Evolutionary conservation across 2,888 invertebrate species (phyloP).

Genomic region (Lapara coniferarum): DNA sequence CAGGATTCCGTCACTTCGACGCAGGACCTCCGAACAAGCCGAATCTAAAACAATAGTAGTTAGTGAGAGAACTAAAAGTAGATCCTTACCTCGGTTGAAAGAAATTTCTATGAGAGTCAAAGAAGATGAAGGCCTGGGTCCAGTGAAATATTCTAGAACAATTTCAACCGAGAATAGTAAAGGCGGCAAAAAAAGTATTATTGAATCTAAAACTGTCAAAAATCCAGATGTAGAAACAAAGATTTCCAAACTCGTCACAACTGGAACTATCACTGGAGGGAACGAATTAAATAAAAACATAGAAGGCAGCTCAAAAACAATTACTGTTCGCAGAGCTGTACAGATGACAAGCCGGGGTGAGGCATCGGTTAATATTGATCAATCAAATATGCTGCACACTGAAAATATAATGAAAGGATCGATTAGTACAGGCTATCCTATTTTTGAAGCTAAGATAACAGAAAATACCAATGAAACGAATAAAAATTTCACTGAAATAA

Average conservation of each 20-base stretch:
- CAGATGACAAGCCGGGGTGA: slow-evolving; percentile 1
- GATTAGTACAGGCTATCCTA: slow-evolving; percentile 27
- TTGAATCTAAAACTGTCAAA: background rate
- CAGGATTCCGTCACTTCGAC: slow-evolving; percentile 64
- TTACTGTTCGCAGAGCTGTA: background rate
- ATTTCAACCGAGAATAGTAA: slow-evolving; percentile 9
- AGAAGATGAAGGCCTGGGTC: slow-evolving; percentile 25
- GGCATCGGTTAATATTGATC: slow-evolving; percentile 13
- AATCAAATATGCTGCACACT: background rate
- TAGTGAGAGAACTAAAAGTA: slow-evolving; percentile 27
- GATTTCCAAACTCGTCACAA: slow-evolving; percentile 17
- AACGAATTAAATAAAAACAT: background rate
- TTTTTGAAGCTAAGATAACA: slow-evolving; percentile 9
- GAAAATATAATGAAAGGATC: slow-evolving; percentile 34
- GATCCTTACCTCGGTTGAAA: slow-evolving; percentile 30
- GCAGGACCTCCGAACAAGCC: slow-evolving; percentile 52
- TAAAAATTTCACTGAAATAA: background rate
- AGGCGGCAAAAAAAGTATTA: background rate
- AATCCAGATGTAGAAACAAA: slow-evolving; percentile 1
- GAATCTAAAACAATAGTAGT: slow-evolving; percentile 14
- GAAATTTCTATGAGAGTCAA: slow-evolving; percentile 29
- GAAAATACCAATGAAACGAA: background rate
- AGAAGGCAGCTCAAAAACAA: background rate
- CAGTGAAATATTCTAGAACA: slow-evolving; percentile 26
- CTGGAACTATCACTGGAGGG: background rate